Conservation (phyloP, 2,888 invertebrate species). For the Ochlodes sylvanus region DNA sequence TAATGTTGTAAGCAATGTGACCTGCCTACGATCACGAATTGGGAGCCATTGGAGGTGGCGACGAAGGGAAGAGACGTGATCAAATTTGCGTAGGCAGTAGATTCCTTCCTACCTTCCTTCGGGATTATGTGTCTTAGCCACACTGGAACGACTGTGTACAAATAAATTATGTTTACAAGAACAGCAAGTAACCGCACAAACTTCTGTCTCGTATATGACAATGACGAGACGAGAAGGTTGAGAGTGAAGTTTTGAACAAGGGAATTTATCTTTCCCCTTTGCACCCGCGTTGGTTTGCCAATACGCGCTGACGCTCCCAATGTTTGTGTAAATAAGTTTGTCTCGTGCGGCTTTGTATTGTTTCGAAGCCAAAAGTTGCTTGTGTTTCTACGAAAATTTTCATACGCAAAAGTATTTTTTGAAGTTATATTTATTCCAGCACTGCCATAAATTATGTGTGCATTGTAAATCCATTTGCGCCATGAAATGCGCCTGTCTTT, state of each 20-base stretch:
- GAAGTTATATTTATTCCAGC: not conserved
- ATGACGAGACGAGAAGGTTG: constrained; percentile 6
- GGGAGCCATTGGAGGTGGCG: too few species aligned
- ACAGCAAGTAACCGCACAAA: constrained; percentile 7
- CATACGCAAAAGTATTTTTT: not conserved
- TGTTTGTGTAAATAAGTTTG: constrained; percentile 12
- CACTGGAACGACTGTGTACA: too few species aligned
- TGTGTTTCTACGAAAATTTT: constrained; percentile 1
- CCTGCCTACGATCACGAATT: too few species aligned
- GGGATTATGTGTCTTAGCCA: too few species aligned
- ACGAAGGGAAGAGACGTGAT: too few species aligned
- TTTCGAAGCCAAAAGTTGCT: not conserved
- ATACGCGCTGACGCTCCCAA: not conserved
- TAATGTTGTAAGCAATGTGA: too few species aligned
- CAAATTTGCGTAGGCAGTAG: too few species aligned
- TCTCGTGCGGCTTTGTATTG: constrained; percentile 7
- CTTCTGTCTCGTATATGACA: constrained; percentile 1
- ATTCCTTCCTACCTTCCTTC: too few species aligned
- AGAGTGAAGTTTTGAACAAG: constrained; percentile 6
- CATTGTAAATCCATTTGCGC: too few species aligned
- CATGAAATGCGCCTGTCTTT: too few species aligned
- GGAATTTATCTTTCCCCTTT: constrained; percentile 17
- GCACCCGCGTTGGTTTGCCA: constrained; percentile 8
- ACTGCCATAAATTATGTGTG: not conserved
- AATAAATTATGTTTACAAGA: not conserved